Conservation (phyloP, 2,113 vertebrate species). For the Gnathonemus longibarbis region DNA sequence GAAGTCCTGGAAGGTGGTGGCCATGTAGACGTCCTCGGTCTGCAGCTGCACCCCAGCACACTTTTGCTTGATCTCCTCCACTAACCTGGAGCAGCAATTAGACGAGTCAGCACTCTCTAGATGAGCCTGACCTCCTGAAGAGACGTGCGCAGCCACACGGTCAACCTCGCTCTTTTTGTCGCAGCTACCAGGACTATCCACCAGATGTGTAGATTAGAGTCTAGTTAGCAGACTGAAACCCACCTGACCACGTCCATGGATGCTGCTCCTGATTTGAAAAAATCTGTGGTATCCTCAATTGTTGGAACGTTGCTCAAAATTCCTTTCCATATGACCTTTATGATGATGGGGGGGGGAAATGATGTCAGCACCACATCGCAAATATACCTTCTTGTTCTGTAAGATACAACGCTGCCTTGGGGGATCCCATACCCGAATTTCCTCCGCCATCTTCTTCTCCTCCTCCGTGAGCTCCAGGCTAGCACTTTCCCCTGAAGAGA, state of each 20-base stretch:
- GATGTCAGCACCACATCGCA: background rate
- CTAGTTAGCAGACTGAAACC: slow-evolving; percentile 6
- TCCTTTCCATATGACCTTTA: slow-evolving; percentile 68
- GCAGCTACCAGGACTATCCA: background rate
- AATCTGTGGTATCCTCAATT: slow-evolving; percentile 70
- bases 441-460: slow-evolving; percentile 61
- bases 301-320: slow-evolving; percentile 65
- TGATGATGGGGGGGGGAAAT: background rate
- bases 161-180: background rate
- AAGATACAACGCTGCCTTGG: background rate
- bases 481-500: slow-evolving; percentile 53
- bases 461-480: slow-evolving; percentile 64
- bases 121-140: background rate
- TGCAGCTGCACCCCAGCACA: slow-evolving; percentile 61
- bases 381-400: background rate
- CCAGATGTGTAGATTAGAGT: background rate
- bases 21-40: slow-evolving; percentile 76
- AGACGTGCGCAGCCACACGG: background rate
- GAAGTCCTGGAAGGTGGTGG: slow-evolving; percentile 67
- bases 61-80: slow-evolving; percentile 72
- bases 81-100: slow-evolving; percentile 51
- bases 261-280: slow-evolving; percentile 75
- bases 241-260: slow-evolving; percentile 79
- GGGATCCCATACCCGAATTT: slow-evolving; percentile 55
- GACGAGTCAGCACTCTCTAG: background rate